Conservation (phyloP, 1,140 invertebrate species). For the Ceratina australensis region DNA sequence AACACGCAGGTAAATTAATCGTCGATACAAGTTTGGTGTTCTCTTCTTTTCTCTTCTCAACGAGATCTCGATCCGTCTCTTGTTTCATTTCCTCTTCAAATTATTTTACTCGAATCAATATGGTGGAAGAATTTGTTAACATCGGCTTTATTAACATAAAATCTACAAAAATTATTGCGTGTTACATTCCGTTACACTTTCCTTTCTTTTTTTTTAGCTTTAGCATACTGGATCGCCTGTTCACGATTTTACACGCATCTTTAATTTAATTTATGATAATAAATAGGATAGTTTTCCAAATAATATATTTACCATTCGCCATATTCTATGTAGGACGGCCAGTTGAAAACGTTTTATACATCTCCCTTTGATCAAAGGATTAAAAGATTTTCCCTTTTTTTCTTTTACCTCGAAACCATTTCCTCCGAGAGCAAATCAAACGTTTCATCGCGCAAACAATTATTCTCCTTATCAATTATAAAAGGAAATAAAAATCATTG, state of each 20-base stretch:
- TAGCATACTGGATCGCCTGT: conserved; percentile 16
- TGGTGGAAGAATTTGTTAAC: conserved; percentile 33
- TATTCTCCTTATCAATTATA: neutral
- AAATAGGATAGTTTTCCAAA: conserved; percentile 32
- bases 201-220: conserved; percentile 3
- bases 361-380: conserved; percentile 25
- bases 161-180: conserved; percentile 48
- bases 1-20: conserved; percentile 34
- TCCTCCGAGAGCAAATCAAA: conserved; percentile 20
- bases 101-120: conserved; percentile 29
- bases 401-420: conserved; percentile 10
- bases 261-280: conserved; percentile 30
- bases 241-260: conserved; percentile 41
- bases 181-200: conserved; percentile 36
- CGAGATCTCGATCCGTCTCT: conserved; percentile 13
- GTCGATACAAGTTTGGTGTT: conserved; percentile 7
- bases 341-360: conserved; percentile 50
- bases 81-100: neutral
- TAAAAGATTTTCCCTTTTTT: conserved; percentile 3
- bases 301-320: conserved; percentile 47
- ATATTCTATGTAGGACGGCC: conserved; percentile 53
- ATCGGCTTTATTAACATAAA: conserved; percentile 48
- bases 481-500: neutral
- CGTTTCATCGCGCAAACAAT: neutral
- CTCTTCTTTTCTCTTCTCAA: neutral